Evolutionary conservation across 1,140 invertebrate species (phyloP).

Genomic region (Araneus ventricosus): DNA sequence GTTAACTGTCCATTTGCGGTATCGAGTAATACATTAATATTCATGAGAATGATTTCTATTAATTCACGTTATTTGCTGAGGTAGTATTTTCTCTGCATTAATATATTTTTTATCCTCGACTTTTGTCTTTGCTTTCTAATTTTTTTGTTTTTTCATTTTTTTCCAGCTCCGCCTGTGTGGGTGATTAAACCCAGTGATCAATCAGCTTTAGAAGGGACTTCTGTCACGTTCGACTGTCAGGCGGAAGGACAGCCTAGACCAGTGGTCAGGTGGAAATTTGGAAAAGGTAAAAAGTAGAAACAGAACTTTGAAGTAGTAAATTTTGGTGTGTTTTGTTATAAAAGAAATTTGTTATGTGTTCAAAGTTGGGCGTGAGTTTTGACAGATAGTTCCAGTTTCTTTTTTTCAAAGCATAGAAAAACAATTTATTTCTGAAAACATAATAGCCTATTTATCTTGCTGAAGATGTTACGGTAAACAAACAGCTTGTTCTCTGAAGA

Average conservation of each 20-base stretch:
- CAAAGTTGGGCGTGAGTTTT: too few relatives aligned
- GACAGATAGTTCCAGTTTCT: too few relatives aligned
- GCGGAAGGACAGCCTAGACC: constrained; percentile 77
- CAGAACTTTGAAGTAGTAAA: too few relatives aligned
- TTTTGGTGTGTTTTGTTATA: too few relatives aligned
- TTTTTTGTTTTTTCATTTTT: background rate
- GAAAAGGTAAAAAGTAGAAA: constrained; percentile 70
- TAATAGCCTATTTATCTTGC: too few relatives aligned
- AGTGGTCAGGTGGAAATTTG: constrained; percentile 78
- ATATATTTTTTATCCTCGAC: background rate
- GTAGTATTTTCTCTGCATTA: background rate
- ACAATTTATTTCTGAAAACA: too few relatives aligned
- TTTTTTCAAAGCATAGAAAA: too few relatives aligned
- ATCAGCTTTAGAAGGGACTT: constrained; percentile 76
- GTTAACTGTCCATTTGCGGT: constrained; percentile 56
- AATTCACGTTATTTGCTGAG: constrained; percentile 25
- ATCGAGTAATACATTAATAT: constrained; percentile 66
- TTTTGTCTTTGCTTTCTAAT: background rate
- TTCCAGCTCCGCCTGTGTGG: constrained; percentile 77
- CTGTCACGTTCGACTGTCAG: constrained; percentile 77
- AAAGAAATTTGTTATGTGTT: too few relatives aligned
- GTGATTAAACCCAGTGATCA: constrained; percentile 76
- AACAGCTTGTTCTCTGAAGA: too few relatives aligned
- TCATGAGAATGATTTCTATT: constrained; percentile 55
- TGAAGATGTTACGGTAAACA: too few relatives aligned